Conservation (phyloP, 1,140 invertebrate genomes). For the Drosophila mayri region DNA sequence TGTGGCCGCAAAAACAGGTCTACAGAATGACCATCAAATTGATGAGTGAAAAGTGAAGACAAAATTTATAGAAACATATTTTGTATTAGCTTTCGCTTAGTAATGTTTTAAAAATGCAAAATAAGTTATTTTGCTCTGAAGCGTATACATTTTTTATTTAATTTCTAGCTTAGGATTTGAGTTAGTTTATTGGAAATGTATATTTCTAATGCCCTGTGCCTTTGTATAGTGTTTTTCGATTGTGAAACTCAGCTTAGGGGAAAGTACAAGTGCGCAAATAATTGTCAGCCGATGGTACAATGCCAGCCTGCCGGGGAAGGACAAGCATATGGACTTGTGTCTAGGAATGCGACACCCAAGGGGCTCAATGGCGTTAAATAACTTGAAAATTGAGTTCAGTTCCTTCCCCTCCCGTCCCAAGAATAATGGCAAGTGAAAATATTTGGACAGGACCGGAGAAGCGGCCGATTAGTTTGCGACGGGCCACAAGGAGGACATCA, state of each 20-base stretch:
- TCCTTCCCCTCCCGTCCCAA: conserved; percentile 16
- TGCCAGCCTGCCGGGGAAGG: neutral
- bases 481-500: conserved; percentile 59
- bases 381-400: conserved; percentile 69
- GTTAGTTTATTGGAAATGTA: neutral
- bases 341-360: conserved; percentile 7
- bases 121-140: neutral
- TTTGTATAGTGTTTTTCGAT: neutral
- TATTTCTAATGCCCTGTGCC: too few relatives aligned
- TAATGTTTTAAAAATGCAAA: neutral
- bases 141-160: neutral
- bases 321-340: conserved; percentile 21
- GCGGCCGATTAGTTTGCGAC: conserved; percentile 67
- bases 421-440: conserved; percentile 53
- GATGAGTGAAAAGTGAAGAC: too few relatives aligned
- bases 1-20: conserved; percentile 27
- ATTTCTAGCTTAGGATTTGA: neutral
- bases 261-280: conserved; percentile 15
- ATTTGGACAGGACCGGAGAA: conserved; percentile 36
- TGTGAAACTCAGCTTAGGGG: neutral
- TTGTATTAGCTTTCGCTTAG: neutral
- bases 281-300: conserved; percentile 19
- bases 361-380: conserved; percentile 64
- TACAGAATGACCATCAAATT: neutral
- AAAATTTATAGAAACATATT: too few relatives aligned